Evolutionary conservation across 1,140 invertebrate species (phyloP), one percentile per base, ranked within the genome.

Genomic region (Subanguina moxae): DNA sequence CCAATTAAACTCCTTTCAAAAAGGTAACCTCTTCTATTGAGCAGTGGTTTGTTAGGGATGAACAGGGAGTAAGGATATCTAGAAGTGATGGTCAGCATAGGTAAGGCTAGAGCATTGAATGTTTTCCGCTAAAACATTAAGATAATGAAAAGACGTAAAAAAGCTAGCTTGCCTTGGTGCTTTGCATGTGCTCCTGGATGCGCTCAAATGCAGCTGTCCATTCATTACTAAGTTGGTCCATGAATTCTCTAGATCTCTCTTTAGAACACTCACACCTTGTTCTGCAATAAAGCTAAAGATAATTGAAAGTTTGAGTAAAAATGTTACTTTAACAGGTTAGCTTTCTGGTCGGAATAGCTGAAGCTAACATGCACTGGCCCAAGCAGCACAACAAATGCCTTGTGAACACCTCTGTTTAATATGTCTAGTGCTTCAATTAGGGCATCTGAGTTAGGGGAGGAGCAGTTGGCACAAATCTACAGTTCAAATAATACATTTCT

Each of bases 331-430:
- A 80, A 58, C 25, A 82, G 42, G 65, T 81, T 81, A 19, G 59
- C 65, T 52, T 72, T 73, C 57, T 79, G 75, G 17, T 76, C 38
- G 15, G n/a, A 25, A 66, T 72, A 70, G 17, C 66, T 56, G 13
- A 67, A 74, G n/a, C 71, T 75, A n/a, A 81, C 79, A 62, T 81
- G 78, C 3, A 83, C 64, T 17, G 79, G 79, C 1, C 79, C 79
- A 13, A 81, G 57, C 1, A 81, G 45, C 57, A 81, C 70, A 25
- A 81, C 71, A 57, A 81, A 65, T 17, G 79, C 79, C 52, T 83
- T 78, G 38, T 78, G 78, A 57, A 81, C 73, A 23, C 79, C 82
- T 1, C 70, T 57, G 58, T 81, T 81, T 1, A 81, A 57, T 43
- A 83, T 72, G 28, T 80, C 71, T 17, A 83, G 38, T 21, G 79